phyloP scores from a whole-genome alignment of 2,888 invertebrate genomes.

The Trachelus tabidus region DNA sequence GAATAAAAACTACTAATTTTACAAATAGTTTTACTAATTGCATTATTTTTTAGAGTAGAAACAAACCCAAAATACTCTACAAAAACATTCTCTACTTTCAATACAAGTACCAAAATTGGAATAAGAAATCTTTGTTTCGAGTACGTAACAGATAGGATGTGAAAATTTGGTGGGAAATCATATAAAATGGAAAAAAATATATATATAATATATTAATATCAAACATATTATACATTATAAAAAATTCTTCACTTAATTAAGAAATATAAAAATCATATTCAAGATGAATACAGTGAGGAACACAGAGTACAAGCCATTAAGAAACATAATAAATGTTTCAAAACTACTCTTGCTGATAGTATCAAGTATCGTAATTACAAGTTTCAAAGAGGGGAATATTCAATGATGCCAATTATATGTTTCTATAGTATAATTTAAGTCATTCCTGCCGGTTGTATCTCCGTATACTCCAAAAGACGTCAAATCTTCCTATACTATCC shows the following conservation, averaged over 20 bases:
- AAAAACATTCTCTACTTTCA: neutral
- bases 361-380: neutral
- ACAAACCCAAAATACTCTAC: too few relatives aligned
- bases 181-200: neutral
- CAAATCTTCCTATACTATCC: neutral
- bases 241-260: neutral
- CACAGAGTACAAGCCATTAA: neutral
- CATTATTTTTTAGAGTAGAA: neutral
- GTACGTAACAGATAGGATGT: neutral
- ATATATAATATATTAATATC: neutral
- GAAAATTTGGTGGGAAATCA: neutral
- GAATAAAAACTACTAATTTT: neutral
- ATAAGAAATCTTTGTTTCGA: neutral
- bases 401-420: neutral
- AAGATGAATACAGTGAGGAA: neutral
- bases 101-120: neutral
- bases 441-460: neutral
- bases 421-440: neutral
- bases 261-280: neutral
- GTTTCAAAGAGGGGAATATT: neutral
- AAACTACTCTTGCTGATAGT: neutral
- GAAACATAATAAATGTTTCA: neutral
- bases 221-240: neutral
- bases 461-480: neutral
- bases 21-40: neutral